A percentile compares a stretch with the other conserved stretches of the same genome.
Conservation (phyloP, 2,888 invertebrate genomes). For the Busseola fusca region DNA sequence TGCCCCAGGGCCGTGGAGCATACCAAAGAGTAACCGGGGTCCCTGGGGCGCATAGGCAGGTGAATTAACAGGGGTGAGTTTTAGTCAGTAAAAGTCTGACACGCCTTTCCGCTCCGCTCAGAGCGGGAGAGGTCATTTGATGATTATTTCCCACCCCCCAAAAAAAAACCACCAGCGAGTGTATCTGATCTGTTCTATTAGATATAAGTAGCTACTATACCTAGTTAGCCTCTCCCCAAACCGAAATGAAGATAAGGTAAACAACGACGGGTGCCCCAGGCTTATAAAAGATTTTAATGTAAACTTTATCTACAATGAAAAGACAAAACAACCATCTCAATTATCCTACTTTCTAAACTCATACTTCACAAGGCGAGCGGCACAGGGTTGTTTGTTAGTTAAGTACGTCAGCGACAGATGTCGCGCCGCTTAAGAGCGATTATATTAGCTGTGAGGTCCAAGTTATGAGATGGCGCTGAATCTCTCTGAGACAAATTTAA, state of each 20-base stretch:
- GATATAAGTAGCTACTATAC: too few species aligned
- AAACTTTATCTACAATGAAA: neutral
- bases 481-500: too few species aligned
- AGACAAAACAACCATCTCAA: neutral
- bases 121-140: too few species aligned
- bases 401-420: constrained; percentile 52
- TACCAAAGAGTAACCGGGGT: too few species aligned
- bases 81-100: too few species aligned
- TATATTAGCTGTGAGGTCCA: constrained; percentile 41
- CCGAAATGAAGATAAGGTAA: neutral
- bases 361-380: constrained; percentile 19
- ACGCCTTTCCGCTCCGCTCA: too few species aligned
- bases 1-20: too few species aligned
- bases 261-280: neutral
- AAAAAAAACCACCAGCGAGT: too few species aligned
- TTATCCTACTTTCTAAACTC: neutral
- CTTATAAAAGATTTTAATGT: neutral
- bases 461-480: constrained; percentile 7
- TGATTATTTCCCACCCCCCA: too few species aligned
- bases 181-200: too few species aligned
- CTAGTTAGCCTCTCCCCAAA: neutral
- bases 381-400: constrained; percentile 40
- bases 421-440: constrained; percentile 29
- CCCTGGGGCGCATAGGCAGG: too few species aligned
- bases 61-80: too few species aligned